phyloP scores from a whole-genome alignment of 2,888 invertebrate species.

The Epicampocera succincta region DNA sequence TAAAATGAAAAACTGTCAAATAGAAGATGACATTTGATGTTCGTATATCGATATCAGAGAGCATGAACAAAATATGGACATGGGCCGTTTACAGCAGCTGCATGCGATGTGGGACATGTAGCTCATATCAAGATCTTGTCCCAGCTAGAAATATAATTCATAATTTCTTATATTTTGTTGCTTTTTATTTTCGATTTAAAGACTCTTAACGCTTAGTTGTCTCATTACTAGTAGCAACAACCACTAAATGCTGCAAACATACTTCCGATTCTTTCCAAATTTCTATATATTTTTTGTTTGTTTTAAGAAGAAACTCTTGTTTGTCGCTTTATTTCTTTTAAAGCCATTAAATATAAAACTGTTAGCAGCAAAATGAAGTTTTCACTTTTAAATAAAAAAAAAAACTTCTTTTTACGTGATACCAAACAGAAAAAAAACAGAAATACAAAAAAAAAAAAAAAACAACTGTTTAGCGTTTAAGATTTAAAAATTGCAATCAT shows the following conservation, averaged over 20 bases:
- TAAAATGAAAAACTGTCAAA: too few species aligned
- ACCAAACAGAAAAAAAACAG: not conserved
- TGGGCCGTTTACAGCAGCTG: too few species aligned
- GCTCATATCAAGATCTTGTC: too few species aligned
- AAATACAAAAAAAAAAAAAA: too few species aligned
- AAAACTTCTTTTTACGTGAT: slow-evolving; percentile 5
- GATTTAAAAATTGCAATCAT: slow-evolving; percentile 32
- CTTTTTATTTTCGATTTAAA: slow-evolving; percentile 11
- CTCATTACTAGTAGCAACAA: slow-evolving; percentile 46
- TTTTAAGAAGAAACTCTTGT: slow-evolving; percentile 23
- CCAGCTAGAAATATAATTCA: not conserved
- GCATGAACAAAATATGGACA: too few species aligned
- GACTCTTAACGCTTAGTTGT: slow-evolving; percentile 57
- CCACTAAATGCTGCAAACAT: slow-evolving; percentile 14
- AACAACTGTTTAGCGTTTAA: slow-evolving; percentile 13
- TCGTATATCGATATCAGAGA: too few species aligned
- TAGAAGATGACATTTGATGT: too few species aligned
- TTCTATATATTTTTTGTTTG: slow-evolving; percentile 29
- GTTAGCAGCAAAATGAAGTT: slow-evolving; percentile 27
- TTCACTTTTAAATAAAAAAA: slow-evolving; percentile 51
- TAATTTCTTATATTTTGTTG: not conserved
- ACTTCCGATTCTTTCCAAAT: slow-evolving; percentile 53
- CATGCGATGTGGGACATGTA: too few species aligned
- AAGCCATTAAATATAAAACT: slow-evolving; percentile 7
- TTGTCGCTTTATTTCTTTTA: slow-evolving; percentile 14